Evolutionary conservation across 1,140 invertebrate genomes (phyloP), one percentile per base, ranked within the genome.

Genomic region (Cecropterus lyciades): DNA sequence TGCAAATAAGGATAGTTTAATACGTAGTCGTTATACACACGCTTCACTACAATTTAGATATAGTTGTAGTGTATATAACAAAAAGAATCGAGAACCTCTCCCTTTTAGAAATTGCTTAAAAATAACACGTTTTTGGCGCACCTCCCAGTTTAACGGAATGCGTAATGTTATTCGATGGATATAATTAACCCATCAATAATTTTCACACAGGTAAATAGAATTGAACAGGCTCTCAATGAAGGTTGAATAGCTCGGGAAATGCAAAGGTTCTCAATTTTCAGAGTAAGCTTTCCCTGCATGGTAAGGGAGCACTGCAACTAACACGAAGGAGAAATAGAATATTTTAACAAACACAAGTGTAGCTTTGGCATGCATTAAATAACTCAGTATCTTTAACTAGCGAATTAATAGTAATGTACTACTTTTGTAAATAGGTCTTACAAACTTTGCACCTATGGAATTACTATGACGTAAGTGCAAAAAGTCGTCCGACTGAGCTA

Each of bases 101-200:
- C n/a, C 11, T 37, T 37, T 37, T 37, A 11, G 9, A n/a, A 37
- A 10, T 37, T 37, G 10, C 33, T 37, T n/a, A 37, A 37, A 37
- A 37, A 37, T 37, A 37, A 37, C 33, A 1, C 33, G 10, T 37
- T 37, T 0, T 37, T 37, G 33, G 33, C 33, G 33, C 10, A 10
- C 9, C 33, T 37, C 33, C 33, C 33, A 37, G 11, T 37, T n/a
- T 37, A 37, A 37, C 33, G 33, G 33, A 37, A 37, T 37, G 33
- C 33, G 33, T 11, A 1, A 37, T 37, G 33, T n/a, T 11, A 37
- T 37, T 37, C 33, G 33, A 37, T 37, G 11, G 33, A 37, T 37
- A 37, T 37, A 37, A 37, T 37, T 37, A 37, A 37, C 33, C 33
- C 33, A 37, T 37, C 33, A 37, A n/a, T 37, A 37, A 37, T 37